Evolutionary conservation across 2,113 vertebrate species (phyloP).

Genomic region (Centropus bengalensis): DNA sequence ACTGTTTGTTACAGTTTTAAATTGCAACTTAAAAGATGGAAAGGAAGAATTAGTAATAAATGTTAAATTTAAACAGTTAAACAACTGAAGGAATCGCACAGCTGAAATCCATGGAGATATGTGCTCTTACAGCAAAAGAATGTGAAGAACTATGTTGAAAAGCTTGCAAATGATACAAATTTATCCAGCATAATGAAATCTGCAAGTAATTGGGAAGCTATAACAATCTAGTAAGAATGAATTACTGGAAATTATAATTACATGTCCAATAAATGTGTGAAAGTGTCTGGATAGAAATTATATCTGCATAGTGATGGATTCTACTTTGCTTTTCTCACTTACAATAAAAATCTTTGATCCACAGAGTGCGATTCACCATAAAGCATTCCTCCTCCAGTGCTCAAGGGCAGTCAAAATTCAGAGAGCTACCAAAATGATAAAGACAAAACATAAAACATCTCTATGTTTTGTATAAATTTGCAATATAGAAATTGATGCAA

Average conservation of each 20-base stretch:
- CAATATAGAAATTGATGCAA: constrained; percentile 5
- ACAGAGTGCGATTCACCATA: background rate
- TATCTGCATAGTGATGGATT: background rate
- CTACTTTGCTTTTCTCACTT: background rate
- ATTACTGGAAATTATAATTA: background rate
- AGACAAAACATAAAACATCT: background rate
- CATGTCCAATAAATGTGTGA: background rate
- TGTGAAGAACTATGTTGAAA: background rate
- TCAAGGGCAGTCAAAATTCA: constrained; percentile 16
- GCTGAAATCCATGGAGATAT: background rate
- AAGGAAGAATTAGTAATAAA: background rate
- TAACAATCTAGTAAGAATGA: background rate
- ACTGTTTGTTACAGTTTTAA: background rate
- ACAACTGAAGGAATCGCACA: background rate
- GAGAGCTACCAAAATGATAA: background rate
- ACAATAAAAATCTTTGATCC: background rate
- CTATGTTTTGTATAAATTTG: constrained; percentile 6
- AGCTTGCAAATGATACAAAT: background rate
- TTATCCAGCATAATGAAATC: background rate
- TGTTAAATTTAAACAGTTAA: background rate
- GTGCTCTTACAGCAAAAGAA: background rate
- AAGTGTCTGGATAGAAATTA: background rate
- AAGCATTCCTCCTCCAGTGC: background rate
- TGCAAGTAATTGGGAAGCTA: background rate
- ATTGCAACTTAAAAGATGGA: background rate